Base-by-base conservation (phyloP, 64 coral and sea anemone genomes). In the Astreopora myriophthalma region DNA sequence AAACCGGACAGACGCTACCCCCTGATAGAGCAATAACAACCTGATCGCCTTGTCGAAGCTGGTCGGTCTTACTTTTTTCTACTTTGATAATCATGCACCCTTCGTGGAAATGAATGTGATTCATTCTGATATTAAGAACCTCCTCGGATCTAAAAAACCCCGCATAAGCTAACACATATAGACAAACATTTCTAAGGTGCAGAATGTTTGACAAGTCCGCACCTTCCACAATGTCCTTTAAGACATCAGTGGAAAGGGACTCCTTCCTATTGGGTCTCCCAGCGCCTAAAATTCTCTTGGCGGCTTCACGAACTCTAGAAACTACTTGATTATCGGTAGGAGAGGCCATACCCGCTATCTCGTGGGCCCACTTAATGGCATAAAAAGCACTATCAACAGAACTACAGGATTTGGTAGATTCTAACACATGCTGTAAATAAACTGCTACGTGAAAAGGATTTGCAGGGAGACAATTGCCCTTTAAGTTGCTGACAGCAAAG, bases 1-100 rank as follows among this genome's bases (percentile, higher is more conserved):
- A 76, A 37, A 76, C 87, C 30, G 86, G 87, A 32, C 87, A 89
- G 58, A 76, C 73, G 61, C 74, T 90, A 35, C 76, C 76, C 79
- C 49, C 1, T 14, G 89, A 61, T 33, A 81, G 63, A 48, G 89
- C 76, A 8, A 91, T 82, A 40, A 91, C 29, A 48, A 82, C 89
- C 49, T 91, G 35, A n/a, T 91, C 79, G 0, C 89, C 88, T 80
- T 90, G 25, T 39, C 75, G 62, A 26, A 46, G 42, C 11, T 46
- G 42, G 42, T 46, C 42, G 42, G 42, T 46, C 42, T 46, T 46
- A 46, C 42, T 46, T 46, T 46, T 46, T 0, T 46, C 42, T 46
- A 46, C 42, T 46, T 46, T 46, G 42, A 46, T 46, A 80, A 17
- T 34, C 30, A 69, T 62, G 39, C 65, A n/a, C n/a, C n/a, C n/a